Base-by-base conservation (phyloP, 1,140 invertebrate genomes). In the Megathymus violae region DNA sequence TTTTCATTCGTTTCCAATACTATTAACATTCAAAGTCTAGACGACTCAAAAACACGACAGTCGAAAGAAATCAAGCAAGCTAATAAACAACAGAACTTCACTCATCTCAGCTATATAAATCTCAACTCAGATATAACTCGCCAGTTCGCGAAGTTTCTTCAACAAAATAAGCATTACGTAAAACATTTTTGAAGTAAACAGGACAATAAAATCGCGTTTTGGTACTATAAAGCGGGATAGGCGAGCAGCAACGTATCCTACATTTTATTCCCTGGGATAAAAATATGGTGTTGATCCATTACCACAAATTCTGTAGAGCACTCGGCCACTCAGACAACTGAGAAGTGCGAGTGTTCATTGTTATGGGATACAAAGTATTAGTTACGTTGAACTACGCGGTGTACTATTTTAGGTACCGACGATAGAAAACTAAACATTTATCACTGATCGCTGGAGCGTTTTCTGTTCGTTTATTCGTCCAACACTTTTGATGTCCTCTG, bases 151-250 rank as follows among this genome's bases (percentile, higher is more conserved):
- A 36, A 36, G 34, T 36, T 36, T 36, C 27, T 4, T 31, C 34
- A n/a, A n/a, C 34, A 11, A 36, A 36, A 36, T 36, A 36, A n/a
- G 34, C 10, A 11, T 36, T 11, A 36, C 34, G 34, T 36, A 36
- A 36, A n/a, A 36, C n/a, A 36, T 36, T 36, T 36, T 36, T 36
- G 34, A 36, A 36, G 34, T 36, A 36, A 36, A 36, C 34, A 36
- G 34, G 34, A 36, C 34, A 36, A 36, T 36, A 36, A 36, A 36
- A 36, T 6, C 2, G 34, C 11, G 34, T n/a, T 36, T 1, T 11
- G 34, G 34, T 36, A n/a, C 10, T 11, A 4, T 11, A 36, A 4
- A n/a, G 34, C 34, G 34, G 10, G n/a, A n/a, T n/a, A n/a, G 5
- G 5, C 4, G 10, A 11, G n/a, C 4, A 4, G n/a, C 34, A 4